phyloP scores from a whole-genome alignment of 2,888 invertebrate species.

The Acronicta leporina region DNA sequence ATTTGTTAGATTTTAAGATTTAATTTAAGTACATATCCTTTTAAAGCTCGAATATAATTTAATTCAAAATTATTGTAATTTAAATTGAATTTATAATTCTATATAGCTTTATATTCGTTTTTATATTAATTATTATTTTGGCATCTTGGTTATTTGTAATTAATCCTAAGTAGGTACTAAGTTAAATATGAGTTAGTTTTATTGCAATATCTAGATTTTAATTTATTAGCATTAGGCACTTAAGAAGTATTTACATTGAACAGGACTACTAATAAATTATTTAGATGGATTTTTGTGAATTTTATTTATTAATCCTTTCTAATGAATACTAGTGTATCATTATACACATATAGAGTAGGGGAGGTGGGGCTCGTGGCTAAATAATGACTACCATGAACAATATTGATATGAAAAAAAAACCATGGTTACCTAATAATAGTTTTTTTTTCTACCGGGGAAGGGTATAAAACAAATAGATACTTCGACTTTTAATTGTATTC shows the following conservation, averaged over 20 bases:
- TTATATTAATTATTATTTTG: no score
- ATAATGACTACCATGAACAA: no score
- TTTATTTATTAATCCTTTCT: neutral
- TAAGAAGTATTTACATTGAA: no score
- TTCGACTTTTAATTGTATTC: no score
- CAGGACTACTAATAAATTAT: neutral
- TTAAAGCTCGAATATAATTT: neutral
- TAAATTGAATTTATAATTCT: neutral
- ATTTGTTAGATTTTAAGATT: conserved; percentile 15
- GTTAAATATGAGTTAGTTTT: neutral
- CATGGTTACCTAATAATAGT: no score
- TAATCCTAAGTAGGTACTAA: neutral
- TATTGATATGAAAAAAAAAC: no score
- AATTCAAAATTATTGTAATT: neutral
- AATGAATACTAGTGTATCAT: no score
- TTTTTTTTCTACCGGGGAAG: no score
- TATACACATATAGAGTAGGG: no score
- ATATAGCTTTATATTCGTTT: neutral
- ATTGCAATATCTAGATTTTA: neutral
- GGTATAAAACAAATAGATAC: no score
- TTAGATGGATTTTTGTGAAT: neutral
- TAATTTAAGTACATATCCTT: conserved; percentile 1
- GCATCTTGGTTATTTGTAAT: neutral
- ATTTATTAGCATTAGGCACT: no score
- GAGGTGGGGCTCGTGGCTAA: no score